These are phyloP conservation scores for Apocheima hispidaria DNA, from an alignment of 2,888 invertebrate species.

Conservation along the genomic window DNA sequence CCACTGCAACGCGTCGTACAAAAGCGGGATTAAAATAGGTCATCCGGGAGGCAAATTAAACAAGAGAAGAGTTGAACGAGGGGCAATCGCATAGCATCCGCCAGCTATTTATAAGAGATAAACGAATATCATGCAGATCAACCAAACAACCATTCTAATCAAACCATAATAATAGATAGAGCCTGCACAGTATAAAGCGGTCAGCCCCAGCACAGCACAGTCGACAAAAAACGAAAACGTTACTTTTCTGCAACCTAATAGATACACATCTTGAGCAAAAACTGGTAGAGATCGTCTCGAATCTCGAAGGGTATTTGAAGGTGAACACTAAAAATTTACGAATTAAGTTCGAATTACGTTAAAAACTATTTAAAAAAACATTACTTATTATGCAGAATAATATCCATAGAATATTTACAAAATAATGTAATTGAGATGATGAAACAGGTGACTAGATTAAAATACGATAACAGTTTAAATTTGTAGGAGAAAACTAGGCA, in stretches of 20 bases:
- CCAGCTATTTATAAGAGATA: not conserved
- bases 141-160: not conserved
- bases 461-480: conserved; percentile 20
- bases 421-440: conserved; percentile 31
- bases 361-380: not conserved
- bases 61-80: not conserved
- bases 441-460: conserved; percentile 31
- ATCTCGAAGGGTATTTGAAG: conserved; percentile 63
- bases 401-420: conserved; percentile 6
- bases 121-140: not conserved
- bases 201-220: conserved; percentile 28
- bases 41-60: conserved; percentile 10
- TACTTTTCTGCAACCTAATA: conserved; percentile 28
- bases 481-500: conserved; percentile 7
- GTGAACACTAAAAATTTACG: conserved; percentile 50
- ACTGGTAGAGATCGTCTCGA: conserved; percentile 48
- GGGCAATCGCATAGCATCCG: conserved; percentile 1
- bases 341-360: conserved; percentile 24
- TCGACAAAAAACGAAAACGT: conserved; percentile 32
- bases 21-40: conserved; percentile 15
- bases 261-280: conserved; percentile 35
- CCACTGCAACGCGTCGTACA: conserved; percentile 3
- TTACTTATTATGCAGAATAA: conserved; percentile 1
- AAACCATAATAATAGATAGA: conserved; percentile 1
- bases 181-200: not conserved